A percentile compares a stretch with the other conserved stretches of the same genome.
Conservation (phyloP, 2,113 vertebrate genomes). For the Circaetus gallicus region DNA sequence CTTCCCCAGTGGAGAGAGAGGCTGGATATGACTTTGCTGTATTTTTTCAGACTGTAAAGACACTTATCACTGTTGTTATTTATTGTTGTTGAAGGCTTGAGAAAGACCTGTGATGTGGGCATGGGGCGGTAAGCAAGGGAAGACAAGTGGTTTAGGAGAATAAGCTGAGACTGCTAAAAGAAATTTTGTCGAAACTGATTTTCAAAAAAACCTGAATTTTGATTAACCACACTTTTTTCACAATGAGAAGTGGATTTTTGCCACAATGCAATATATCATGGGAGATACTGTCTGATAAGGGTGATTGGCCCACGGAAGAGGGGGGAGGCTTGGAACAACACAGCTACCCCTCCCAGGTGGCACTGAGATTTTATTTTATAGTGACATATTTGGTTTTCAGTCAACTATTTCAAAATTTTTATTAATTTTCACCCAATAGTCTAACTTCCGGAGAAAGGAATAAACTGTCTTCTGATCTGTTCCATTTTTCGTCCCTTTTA, state of each 20-base stretch:
- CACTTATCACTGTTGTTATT: background rate
- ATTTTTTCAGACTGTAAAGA: background rate
- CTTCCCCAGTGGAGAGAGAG: background rate
- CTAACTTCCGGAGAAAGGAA: background rate
- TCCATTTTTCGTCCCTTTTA: background rate
- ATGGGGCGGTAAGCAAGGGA: background rate
- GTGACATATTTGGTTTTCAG: background rate
- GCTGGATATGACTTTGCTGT: too few relatives aligned
- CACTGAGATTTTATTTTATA: background rate
- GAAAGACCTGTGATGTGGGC: background rate
- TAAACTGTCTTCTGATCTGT: background rate
- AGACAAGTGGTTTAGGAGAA: background rate
- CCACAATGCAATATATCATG: too few relatives aligned
- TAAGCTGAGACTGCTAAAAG: background rate
- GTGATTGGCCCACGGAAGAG: background rate
- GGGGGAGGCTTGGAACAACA: background rate
- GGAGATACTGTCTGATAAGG: background rate
- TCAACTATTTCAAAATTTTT: background rate
- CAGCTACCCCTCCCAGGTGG: background rate
- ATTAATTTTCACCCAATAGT: background rate
- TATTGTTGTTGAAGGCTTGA: background rate
- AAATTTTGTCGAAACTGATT: background rate
- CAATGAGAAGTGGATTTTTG: background rate
- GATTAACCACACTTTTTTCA: background rate
- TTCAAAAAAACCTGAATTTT: background rate